Conservation (phyloP, 1,140 invertebrate genomes). For the Drosophila cardini region DNA sequence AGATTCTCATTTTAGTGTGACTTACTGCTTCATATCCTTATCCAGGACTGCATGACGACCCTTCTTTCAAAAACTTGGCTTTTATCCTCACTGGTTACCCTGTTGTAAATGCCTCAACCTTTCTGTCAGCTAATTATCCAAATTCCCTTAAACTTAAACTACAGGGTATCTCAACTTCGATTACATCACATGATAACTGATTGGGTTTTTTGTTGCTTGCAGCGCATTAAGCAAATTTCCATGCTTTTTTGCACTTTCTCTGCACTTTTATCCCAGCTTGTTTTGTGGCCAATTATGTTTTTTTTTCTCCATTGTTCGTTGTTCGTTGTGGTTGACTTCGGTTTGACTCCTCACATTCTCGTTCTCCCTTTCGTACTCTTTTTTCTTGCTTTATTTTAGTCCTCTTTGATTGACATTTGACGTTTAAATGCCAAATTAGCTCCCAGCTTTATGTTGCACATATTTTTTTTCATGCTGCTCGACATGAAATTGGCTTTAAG, state of each 20-base stretch:
- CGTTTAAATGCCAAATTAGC: slow-evolving; percentile 81
- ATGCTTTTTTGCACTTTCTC: slow-evolving; percentile 51
- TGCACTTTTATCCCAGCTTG: slow-evolving; percentile 55
- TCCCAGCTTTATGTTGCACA: slow-evolving; percentile 45
- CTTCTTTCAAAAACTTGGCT: too few species aligned
- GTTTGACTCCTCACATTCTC: slow-evolving; percentile 14
- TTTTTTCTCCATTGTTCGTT: slow-evolving; percentile 33
- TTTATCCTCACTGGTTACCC: too few species aligned
- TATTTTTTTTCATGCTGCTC: slow-evolving; percentile 24
- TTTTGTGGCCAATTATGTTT: slow-evolving; percentile 78
- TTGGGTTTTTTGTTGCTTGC: slow-evolving; percentile 22
- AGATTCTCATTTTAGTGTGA: too few species aligned
- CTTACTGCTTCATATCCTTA: too few species aligned
- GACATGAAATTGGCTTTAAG: slow-evolving; percentile 41
- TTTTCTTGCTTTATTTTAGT: slow-evolving; percentile 33
- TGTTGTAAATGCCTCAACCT: too few species aligned
- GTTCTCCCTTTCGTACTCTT: slow-evolving; percentile 26
- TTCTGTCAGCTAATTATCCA: too few species aligned
- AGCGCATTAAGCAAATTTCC: slow-evolving; percentile 75
- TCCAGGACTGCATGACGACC: too few species aligned
- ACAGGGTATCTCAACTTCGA: neutral
- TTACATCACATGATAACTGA: neutral
- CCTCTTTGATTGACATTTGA: slow-evolving; percentile 77
- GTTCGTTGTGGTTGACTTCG: slow-evolving; percentile 15
- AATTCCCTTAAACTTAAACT: neutral